Percentiles rank a stretch among this genome's conserved stretches.
Evolutionary conservation across 2,797 vertebrate species (phyloP).

Genomic region (Phoebastria nigripes): DNA sequence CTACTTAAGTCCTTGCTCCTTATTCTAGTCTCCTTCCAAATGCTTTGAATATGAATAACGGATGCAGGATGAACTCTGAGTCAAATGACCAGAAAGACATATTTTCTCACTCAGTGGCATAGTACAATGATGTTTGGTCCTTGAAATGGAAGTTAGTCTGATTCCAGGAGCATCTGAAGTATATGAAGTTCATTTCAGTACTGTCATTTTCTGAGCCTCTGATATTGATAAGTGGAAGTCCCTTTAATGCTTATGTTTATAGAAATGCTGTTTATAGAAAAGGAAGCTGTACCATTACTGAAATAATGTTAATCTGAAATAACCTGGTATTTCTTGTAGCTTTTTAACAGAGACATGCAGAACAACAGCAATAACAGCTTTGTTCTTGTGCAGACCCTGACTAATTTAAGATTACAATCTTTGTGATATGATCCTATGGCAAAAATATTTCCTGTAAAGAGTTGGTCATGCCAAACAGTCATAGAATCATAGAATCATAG

Average conservation of each 20-base stretch:
- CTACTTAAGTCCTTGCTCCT: background rate
- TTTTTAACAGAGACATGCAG: background rate
- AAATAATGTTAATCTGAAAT: background rate
- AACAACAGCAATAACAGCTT: background rate
- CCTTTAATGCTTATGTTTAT: background rate
- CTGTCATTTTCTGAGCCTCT: background rate
- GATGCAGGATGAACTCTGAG: background rate
- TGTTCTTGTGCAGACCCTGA: background rate
- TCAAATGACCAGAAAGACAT: background rate
- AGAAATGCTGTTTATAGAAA: background rate
- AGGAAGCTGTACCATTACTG: background rate
- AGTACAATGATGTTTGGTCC: background rate
- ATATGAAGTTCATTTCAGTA: background rate
- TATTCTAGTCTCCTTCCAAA: background rate
- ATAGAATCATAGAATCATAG: background rate
- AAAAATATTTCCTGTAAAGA: background rate
- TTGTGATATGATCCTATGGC: background rate
- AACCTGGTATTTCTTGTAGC: background rate
- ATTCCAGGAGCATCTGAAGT: background rate
- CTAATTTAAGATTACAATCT: background rate
- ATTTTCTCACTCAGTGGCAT: background rate
- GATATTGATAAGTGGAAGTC: background rate
- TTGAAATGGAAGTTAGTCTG: background rate
- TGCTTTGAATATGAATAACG: background rate
- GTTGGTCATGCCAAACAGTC: background rate